A percentile compares a stretch with the other conserved stretches of the same genome.
These are phyloP conservation scores for Hanleya hanleyi DNA, from an alignment of 2,888 invertebrate species.

Conservation along the genomic window DNA sequence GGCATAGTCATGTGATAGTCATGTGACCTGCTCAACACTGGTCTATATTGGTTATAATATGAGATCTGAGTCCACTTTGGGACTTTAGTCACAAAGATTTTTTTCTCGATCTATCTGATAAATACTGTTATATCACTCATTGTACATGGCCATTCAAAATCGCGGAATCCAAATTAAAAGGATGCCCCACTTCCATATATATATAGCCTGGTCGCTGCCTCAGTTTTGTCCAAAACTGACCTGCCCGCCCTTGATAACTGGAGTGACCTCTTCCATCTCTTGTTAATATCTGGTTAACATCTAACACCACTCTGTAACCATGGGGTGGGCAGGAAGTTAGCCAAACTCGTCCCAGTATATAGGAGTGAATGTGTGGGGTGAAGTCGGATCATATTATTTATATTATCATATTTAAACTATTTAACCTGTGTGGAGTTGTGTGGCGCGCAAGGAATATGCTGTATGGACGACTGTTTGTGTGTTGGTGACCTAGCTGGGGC, in stretches of 20 bases:
- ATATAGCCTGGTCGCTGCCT: background rate
- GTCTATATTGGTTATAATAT: background rate
- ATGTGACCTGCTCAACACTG: background rate
- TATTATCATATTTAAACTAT: background rate
- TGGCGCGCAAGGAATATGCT: no score
- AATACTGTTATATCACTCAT: background rate
- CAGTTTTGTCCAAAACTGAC: background rate
- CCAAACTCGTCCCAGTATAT: no score
- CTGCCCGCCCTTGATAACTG: background rate
- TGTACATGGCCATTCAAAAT: background rate
- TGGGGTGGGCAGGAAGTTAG: no score
- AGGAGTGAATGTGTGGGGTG: background rate
- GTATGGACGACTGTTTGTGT: background rate
- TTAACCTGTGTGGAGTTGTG: background rate
- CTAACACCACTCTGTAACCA: background rate
- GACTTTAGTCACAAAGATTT: no score
- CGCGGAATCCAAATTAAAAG: no score
- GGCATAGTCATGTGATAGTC: background rate
- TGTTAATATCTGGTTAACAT: background rate
- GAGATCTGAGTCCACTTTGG: constrained; percentile 1
- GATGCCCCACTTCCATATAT: background rate
- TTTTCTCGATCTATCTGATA: no score
- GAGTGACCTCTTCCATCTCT: constrained; percentile 1
- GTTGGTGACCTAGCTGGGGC: background rate
- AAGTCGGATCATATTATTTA: background rate